phyloP scores from a whole-genome alignment of 2,888 invertebrate species.

The Anoplius nigerrimus region DNA sequence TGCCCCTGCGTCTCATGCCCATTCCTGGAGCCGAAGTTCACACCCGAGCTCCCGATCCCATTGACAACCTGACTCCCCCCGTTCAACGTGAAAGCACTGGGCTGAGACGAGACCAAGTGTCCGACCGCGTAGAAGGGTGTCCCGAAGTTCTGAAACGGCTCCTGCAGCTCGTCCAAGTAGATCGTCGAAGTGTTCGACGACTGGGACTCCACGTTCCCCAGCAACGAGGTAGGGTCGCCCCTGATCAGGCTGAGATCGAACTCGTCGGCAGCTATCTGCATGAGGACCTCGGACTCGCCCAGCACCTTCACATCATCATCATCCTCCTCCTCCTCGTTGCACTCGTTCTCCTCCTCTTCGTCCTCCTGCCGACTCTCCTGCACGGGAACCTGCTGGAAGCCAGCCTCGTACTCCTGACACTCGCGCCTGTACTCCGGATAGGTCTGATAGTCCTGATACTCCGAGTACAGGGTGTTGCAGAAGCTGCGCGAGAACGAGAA shows the following conservation, averaged over 20 bases:
- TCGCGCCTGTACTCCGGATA: constrained; percentile 14
- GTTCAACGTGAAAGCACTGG: constrained; percentile 11
- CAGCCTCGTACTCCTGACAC: constrained; percentile 42
- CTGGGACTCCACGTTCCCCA: constrained; percentile 30
- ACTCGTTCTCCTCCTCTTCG: constrained; percentile 28
- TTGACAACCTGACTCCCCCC: neutral
- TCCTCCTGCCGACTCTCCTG: constrained; percentile 23
- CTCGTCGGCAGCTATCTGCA: constrained; percentile 62
- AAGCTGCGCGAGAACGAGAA: constrained; percentile 69
- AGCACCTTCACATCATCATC: constrained; percentile 35
- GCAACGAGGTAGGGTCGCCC: constrained; percentile 68
- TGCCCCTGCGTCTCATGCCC: constrained; percentile 22
- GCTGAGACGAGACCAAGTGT: constrained; percentile 64
- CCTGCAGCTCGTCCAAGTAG: constrained; percentile 55
- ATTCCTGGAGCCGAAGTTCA: constrained; percentile 18
- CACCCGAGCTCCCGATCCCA: neutral
- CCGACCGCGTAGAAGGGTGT: constrained; percentile 65
- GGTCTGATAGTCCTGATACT: constrained; percentile 21
- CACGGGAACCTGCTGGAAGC: constrained; percentile 46
- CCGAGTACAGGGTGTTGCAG: constrained; percentile 46
- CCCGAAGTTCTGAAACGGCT: constrained; percentile 45
- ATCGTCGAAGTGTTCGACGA: constrained; percentile 50
- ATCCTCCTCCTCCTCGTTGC: constrained; percentile 30
- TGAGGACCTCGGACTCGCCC: constrained; percentile 32
- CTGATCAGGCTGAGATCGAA: constrained; percentile 71